Base-by-base conservation (phyloP, 1,140 invertebrate species). In the Drosophila repleta region DNA sequence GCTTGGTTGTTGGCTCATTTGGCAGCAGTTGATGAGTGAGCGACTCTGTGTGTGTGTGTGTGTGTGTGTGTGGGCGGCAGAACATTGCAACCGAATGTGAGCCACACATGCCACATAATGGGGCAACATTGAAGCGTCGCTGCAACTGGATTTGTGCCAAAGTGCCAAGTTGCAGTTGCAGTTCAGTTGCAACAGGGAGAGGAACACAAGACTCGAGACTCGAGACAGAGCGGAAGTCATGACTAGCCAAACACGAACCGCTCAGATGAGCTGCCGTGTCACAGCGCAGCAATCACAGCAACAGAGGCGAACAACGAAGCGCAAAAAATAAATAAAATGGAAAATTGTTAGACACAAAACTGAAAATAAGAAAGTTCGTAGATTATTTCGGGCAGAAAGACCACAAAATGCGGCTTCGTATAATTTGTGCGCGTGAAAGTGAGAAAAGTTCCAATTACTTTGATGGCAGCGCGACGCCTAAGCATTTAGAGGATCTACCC, bases 351-450 rank as follows among this genome's bases (percentile, higher is more conserved):
- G 67, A 52, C 55, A 66, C 45, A 53, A 64, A 63, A 64, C 58
- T 48, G 35, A 76, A 79, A 78, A 82, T 87, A 87, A 82, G 82
- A 87, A 87, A 87, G 82, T 87, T 88, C 56, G 75, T 79, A 87
- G 75, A 87, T 87, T 87, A 88, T 87, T 87, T 88, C 83, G 78
- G 78, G 81, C 74, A 87, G 55, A 45, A 18, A 43, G 77, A 80
- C 81, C 70, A 69, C 68, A 80, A 83, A 83, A 69, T 79, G 70
- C 63, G 64, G 60, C 52, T 65, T 65, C 81, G 82, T 87, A 85
- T 85, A 85, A 87, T 87, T 83, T 88, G 83, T 88, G 82, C 82
- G 82, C 83, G 83, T 87, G 83, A 87, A 87, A 87, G 83, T 87
- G 83, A 88, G 83, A 87, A 87, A 88, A 85, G 83, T 83, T 77